Conservation (phyloP, 1,140 invertebrate genomes). For the Polypedilum pembai region DNA sequence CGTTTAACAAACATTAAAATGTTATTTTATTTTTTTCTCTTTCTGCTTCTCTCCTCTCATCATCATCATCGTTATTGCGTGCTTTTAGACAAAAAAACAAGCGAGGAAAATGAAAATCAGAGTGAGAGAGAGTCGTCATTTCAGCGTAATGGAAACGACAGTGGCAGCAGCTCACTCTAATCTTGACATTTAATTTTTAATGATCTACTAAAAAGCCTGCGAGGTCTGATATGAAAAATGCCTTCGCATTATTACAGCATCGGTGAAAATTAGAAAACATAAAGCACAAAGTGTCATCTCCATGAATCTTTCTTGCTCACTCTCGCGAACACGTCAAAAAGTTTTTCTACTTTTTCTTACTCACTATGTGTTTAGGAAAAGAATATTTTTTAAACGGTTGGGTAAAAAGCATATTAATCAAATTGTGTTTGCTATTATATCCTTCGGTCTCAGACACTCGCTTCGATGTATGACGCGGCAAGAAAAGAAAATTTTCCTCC, state of each 20-base stretch:
- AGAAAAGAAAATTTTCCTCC: neutral
- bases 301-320: neutral
- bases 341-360: no score
- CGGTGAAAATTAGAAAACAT: neutral
- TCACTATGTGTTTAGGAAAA: no score
- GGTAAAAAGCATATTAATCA: neutral
- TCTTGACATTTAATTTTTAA: slow-evolving; percentile 29
- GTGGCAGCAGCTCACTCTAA: neutral
- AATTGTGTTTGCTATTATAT: slow-evolving; percentile 13
- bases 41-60: no score
- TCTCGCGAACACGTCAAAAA: no score
- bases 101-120: neutral
- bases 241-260: neutral
- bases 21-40: neutral
- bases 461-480: neutral
- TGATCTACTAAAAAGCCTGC: slow-evolving; percentile 23
- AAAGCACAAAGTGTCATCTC: neutral
- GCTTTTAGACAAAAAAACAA: neutral
- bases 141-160: neutral
- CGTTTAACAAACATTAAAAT: slow-evolving; percentile 28
- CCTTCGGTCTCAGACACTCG: neutral
- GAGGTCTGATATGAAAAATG: slow-evolving; percentile 17
- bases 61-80: neutral
- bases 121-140: neutral
- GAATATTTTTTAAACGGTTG: no score